Evolutionary conservation across 2,888 invertebrate species (phyloP).

Genomic region (Ischnura elegans): DNA sequence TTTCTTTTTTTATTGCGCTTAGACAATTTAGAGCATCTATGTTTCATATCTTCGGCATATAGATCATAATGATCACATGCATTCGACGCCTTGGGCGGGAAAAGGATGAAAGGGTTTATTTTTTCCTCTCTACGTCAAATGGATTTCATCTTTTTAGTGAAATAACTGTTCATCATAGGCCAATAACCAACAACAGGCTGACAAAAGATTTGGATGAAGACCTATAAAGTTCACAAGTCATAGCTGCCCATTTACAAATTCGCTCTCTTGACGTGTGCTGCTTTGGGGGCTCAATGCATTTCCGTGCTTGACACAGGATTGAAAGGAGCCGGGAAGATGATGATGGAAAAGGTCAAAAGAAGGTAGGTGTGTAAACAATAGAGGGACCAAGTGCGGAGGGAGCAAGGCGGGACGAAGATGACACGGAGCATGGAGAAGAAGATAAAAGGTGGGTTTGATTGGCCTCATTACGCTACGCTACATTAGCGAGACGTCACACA

Average conservation of each 20-base stretch:
- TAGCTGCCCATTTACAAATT: not conserved
- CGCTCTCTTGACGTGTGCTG: constrained; percentile 10
- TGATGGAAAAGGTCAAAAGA: not conserved
- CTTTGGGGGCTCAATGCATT: not conserved
- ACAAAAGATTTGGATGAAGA: too few relatives aligned
- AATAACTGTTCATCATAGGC: too few relatives aligned
- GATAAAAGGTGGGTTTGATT: constrained; percentile 17
- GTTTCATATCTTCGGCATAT: too few relatives aligned
- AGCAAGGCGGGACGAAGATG: not conserved
- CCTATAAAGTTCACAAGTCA: too few relatives aligned
- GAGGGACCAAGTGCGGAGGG: not conserved
- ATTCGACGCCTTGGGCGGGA: too few relatives aligned
- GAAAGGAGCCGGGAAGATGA: not conserved
- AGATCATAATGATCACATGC: too few relatives aligned
- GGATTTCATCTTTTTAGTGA: too few relatives aligned
- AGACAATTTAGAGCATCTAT: too few relatives aligned
- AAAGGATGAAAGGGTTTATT: too few relatives aligned
- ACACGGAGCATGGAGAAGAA: not conserved
- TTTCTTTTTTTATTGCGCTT: too few relatives aligned
- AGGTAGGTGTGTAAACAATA: not conserved
- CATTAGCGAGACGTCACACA: constrained; percentile 55
- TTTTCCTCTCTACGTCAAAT: too few relatives aligned
- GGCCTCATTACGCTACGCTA: constrained; percentile 59
- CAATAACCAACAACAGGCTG: too few relatives aligned
- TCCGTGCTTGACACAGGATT: not conserved